Base-by-base conservation (phyloP, 2,797 vertebrate genomes). In the Xenops minutus region DNA sequence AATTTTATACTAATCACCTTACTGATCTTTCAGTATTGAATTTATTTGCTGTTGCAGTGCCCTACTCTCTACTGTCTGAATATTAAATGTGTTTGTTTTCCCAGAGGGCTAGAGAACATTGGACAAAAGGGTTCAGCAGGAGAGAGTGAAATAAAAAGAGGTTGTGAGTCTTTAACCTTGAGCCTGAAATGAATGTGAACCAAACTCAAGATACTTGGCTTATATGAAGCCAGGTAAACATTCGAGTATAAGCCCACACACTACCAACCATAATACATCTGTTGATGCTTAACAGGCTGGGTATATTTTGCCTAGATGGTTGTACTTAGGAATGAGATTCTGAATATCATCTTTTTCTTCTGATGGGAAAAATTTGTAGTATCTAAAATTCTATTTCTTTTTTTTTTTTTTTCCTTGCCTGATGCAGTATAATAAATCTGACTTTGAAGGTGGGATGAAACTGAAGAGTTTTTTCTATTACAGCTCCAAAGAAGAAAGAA, bases 111-210 rank as follows among this genome's bases (percentile, higher is more conserved):
- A 99, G 98, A 99, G 98, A 99, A 98, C 98, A 98, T 99, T 98
- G 99, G 99, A 99, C 98, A 98, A 99, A 97, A 99, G 98, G 99
- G 98, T 99, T 98, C 99, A 99, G 98, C 99, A 99, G 99, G 98
- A 99, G 99, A 99, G 98, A 99, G 99, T 99, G 99, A 99, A 99
- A 99, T 99, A 99, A 99, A 99, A 99, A 99, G 98, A 99, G 99
- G 99, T 99, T 99, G 99, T 99, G 99, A 99, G 99, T 99, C 98
- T 98, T 98, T 98, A 98, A 98, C 97, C 98, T 98, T 98, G 98
- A 98, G 98, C 99, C 98, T 98, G 98, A 98, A 98, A 97, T 98
- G 97, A 98, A 98, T 99, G 98, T 99, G 97, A 99, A 99, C 98
- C 98, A 98, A 98, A 98, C 98, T 97, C 97, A 96, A 98, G 98